Evolutionary conservation across 1,140 invertebrate genomes (phyloP).

Genomic region (Adoxophyes honmai): DNA sequence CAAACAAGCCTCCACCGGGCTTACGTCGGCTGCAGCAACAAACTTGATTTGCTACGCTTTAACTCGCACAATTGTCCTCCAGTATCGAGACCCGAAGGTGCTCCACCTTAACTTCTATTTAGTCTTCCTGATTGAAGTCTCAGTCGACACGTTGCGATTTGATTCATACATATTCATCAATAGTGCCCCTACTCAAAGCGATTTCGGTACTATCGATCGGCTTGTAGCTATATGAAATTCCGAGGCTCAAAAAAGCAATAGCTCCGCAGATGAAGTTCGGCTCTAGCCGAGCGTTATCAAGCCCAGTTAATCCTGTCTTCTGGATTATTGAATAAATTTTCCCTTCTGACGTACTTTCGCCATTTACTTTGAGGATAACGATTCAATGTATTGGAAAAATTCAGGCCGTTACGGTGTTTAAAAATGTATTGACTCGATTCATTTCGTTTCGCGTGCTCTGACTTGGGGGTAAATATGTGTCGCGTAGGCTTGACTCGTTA

Average conservation of each 20-base stretch:
- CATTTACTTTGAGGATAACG: conserved; percentile 35
- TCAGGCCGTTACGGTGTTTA: conserved; percentile 22
- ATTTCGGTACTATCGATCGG: conserved; percentile 27
- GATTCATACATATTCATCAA: conserved; percentile 16
- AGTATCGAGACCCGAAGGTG: conserved; percentile 10
- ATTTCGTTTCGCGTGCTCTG: conserved; percentile 1
- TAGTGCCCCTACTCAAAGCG: conserved; percentile 19
- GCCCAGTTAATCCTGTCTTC: conserved; percentile 59
- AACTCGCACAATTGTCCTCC: conserved; percentile 34
- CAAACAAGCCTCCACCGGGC: conserved; percentile 40
- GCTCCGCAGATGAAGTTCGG: conserved; percentile 46
- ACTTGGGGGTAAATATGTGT: conserved; percentile 2
- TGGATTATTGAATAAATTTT: conserved; percentile 65
- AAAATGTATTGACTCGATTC: conserved; percentile 23
- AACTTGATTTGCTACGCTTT: conserved; percentile 34
- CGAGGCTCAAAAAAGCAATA: conserved; percentile 55
- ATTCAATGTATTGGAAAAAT: conserved; percentile 52
- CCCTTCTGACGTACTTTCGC: conserved; percentile 40
- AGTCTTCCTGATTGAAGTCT: conserved; percentile 16
- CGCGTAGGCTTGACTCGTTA: background rate
- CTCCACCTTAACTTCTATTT: conserved; percentile 8
- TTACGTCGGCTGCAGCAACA: conserved; percentile 36
- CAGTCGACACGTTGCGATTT: conserved; percentile 15
- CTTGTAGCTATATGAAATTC: conserved; percentile 47
- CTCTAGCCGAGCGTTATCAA: conserved; percentile 61